Percentiles rank a stretch among this genome's conserved stretches.
phyloP scores from a whole-genome alignment of 2,888 invertebrate species.

The Dioctria rufipes region DNA sequence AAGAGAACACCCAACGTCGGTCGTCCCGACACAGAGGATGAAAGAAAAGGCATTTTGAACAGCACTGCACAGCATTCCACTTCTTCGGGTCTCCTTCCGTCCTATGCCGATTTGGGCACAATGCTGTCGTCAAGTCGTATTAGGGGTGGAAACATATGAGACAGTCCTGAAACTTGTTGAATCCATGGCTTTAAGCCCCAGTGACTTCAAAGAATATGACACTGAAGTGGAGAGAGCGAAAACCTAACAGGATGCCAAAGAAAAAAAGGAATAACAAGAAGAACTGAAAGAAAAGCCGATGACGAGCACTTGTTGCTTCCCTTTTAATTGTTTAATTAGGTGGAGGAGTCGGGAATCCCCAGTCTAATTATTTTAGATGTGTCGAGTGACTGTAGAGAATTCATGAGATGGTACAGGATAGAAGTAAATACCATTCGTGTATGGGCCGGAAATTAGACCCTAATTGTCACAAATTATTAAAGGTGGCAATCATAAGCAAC shows the following conservation, averaged over 20 bases:
- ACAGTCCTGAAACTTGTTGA: constrained; percentile 45
- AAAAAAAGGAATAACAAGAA: constrained; percentile 38
- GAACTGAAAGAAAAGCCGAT: constrained; percentile 25
- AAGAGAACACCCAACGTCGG: background rate
- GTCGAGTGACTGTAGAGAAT: constrained; percentile 14
- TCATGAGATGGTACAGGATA: background rate
- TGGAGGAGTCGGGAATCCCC: constrained; percentile 33
- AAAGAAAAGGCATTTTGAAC: constrained; percentile 1
- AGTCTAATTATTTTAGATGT: constrained; percentile 37
- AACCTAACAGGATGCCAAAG: constrained; percentile 38
- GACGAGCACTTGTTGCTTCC: constrained; percentile 45
- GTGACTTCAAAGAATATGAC: constrained; percentile 51
- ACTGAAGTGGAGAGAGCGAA: constrained; percentile 40
- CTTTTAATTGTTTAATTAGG: constrained; percentile 51
- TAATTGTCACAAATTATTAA: constrained; percentile 39
- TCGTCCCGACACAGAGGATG: background rate
- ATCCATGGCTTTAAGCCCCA: constrained; percentile 22
- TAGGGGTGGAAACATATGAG: constrained; percentile 42
- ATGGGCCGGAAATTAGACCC: constrained; percentile 3
- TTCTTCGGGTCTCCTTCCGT: constrained; percentile 40
- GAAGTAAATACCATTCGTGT: constrained; percentile 1
- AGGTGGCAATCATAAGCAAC: background rate
- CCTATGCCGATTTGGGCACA: constrained; percentile 8
- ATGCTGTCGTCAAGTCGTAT: background rate
- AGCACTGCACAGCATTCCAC: constrained; percentile 31